Evolutionary conservation across 2,888 invertebrate species (phyloP).

Genomic region (Epinotia ramella): DNA sequence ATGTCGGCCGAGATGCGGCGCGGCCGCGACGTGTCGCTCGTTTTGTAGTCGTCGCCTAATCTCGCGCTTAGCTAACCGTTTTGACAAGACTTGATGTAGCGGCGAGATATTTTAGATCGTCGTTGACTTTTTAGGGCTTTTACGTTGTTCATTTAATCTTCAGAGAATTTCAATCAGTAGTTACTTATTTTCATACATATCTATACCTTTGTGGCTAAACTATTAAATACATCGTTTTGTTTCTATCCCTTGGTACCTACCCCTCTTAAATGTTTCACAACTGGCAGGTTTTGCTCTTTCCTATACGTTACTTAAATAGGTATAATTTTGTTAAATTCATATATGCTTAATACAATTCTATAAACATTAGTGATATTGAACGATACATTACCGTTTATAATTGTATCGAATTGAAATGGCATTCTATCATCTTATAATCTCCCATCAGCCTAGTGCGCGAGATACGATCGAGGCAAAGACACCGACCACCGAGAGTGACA

Average conservation of each 20-base stretch:
- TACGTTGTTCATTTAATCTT: conserved; percentile 16
- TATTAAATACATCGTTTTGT: background rate
- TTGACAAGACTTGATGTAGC: conserved; percentile 80
- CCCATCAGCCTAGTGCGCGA: conserved; percentile 59
- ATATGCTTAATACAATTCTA: background rate
- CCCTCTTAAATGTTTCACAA: background rate
- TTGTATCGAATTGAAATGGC: background rate
- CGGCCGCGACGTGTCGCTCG: conserved; percentile 68
- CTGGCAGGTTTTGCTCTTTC: background rate
- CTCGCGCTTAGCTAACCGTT: conserved; percentile 83
- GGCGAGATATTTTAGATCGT: conserved; percentile 62
- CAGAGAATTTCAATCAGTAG: background rate
- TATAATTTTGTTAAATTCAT: background rate
- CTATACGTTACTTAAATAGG: background rate
- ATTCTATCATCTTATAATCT: conserved; percentile 20
- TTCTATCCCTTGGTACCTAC: background rate
- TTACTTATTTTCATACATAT: background rate
- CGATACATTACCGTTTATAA: background rate
- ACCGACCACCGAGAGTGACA: conserved; percentile 73
- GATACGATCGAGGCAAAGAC: conserved; percentile 68
- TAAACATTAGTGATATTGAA: background rate
- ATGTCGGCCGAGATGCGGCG: conserved; percentile 47
- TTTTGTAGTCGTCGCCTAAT: conserved; percentile 81
- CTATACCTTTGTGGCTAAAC: too few relatives aligned
- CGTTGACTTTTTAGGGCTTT: conserved; percentile 49